Evolutionary conservation across 2,888 invertebrate species (phyloP), one percentile per base, ranked within the genome.

Genomic region (Chalcis sispes): DNA sequence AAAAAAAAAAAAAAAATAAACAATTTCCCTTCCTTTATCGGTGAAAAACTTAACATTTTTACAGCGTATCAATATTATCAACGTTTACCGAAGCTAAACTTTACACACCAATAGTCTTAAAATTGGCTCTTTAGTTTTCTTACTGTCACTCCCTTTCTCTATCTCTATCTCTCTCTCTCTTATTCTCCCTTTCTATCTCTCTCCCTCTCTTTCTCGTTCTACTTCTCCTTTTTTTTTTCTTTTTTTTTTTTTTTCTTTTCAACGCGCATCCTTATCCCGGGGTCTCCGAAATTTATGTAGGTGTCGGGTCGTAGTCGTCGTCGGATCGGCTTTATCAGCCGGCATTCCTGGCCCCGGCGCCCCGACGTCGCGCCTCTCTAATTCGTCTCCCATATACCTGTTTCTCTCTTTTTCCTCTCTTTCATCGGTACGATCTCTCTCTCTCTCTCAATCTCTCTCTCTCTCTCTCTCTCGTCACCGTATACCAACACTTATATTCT

Each of bases 231-330:
- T 42, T 13, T 42, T 13, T 42, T 13, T 15, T 42, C 42, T 42
- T 15, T 42, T 15, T 42, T 15, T 42, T 4, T 10, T 36, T 36
- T 36, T 7, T 36, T 36, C 42, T 42, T 42, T 42, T 42, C 42
- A 15, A 2, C 42, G 36, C 15, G 8, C 42, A 13, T n/a, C n/a
- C n/a, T n/a, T 42, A 42, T 42, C 32, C 42, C 15, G 15, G 42
- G 85, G 86, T 83, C 85, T 82, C 80, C 81, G 83, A 87, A 88
- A 88, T 88, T 88, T 88, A 88, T 88, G 88, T 88, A 87, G 88
- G 88, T 88, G 88, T 88, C 88, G 87, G 83, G 40, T 40, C 18
- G 10, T n/a, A 18, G 25, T 18, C 13, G 29, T 61, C 40, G 46
- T 7, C 69, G 46, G 13, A 50, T 32, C 86, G 87, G 87, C 88